phyloP scores from a whole-genome alignment of 2,888 invertebrate species.

The Nineta flava region DNA sequence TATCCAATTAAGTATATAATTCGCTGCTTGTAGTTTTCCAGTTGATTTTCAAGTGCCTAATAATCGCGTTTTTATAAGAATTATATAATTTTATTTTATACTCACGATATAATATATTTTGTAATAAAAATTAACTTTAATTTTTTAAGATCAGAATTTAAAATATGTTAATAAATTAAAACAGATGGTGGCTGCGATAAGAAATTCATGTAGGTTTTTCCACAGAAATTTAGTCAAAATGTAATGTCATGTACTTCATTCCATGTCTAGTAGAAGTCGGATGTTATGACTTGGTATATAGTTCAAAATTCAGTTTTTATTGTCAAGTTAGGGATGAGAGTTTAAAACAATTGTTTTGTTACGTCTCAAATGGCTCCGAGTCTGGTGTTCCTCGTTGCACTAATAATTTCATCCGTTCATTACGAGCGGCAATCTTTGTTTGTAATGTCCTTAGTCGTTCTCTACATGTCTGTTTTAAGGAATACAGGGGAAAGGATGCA shows the following conservation, averaged over 20 bases:
- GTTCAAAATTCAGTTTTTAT: background rate
- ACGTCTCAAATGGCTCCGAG: constrained; percentile 58
- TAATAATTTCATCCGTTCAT: constrained; percentile 76
- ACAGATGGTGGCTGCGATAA: constrained; percentile 8
- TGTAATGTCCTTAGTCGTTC: constrained; percentile 75
- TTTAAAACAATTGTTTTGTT: constrained; percentile 14
- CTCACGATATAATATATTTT: background rate
- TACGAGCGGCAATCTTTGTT: constrained; percentile 73
- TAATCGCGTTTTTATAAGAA: constrained; percentile 24
- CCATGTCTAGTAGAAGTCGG: too few species aligned
- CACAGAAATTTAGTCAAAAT: constrained; percentile 2
- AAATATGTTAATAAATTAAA: constrained; percentile 8
- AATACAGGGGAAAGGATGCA: constrained; percentile 17
- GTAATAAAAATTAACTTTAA: background rate
- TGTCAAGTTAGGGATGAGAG: background rate
- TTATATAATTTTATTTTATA: background rate
- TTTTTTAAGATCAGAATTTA: background rate
- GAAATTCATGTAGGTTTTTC: constrained; percentile 6
- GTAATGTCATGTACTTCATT: background rate
- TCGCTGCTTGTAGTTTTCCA: constrained; percentile 50
- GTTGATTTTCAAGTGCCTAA: constrained; percentile 47
- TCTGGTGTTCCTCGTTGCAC: constrained; percentile 78
- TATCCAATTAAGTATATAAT: constrained; percentile 54
- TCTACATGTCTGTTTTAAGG: constrained; percentile 59
- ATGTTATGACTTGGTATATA: background rate